Conservation (phyloP, 2,888 invertebrate genomes). For the Drosophila pullipes region DNA sequence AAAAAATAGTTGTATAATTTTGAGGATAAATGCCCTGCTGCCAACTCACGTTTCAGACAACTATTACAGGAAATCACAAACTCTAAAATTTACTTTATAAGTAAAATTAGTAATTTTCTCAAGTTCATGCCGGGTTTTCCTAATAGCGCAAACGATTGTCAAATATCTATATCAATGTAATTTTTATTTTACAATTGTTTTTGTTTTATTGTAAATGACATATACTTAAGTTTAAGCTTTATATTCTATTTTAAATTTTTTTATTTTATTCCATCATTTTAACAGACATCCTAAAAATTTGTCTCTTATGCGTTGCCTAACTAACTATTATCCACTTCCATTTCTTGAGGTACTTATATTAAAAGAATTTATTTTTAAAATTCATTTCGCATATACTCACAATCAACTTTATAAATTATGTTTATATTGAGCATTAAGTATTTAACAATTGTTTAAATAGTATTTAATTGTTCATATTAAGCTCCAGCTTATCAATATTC, state of each 20-base stretch:
- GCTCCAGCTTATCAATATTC: not conserved
- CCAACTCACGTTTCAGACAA: slow-evolving; percentile 7
- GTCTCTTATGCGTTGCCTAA: slow-evolving; percentile 30
- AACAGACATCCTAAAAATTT: slow-evolving; percentile 31
- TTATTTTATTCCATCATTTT: not conserved
- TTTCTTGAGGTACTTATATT: not conserved
- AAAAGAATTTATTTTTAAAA: not conserved
- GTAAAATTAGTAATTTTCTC: slow-evolving; percentile 38
- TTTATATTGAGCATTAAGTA: slow-evolving; percentile 7
- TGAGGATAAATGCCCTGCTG: slow-evolving; percentile 9
- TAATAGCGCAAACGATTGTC: slow-evolving; percentile 68
- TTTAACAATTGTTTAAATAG: slow-evolving; percentile 9
- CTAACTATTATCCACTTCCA: slow-evolving; percentile 27
- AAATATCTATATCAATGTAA: slow-evolving; percentile 52
- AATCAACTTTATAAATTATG: not conserved
- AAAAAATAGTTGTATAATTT: slow-evolving; percentile 31
- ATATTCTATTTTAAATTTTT: slow-evolving; percentile 8
- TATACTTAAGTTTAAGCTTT: not conserved
- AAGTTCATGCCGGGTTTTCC: slow-evolving; percentile 11
- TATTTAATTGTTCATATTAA: not conserved
- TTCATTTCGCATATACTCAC: not conserved
- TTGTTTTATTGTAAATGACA: slow-evolving; percentile 10
- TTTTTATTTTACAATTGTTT: slow-evolving; percentile 16
- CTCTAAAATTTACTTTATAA: slow-evolving; percentile 58
- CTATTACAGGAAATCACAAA: slow-evolving; percentile 63